Evolutionary conservation across 2,888 invertebrate species (phyloP), one percentile per base, ranked within the genome.

Genomic region (Tipula lateralis): DNA sequence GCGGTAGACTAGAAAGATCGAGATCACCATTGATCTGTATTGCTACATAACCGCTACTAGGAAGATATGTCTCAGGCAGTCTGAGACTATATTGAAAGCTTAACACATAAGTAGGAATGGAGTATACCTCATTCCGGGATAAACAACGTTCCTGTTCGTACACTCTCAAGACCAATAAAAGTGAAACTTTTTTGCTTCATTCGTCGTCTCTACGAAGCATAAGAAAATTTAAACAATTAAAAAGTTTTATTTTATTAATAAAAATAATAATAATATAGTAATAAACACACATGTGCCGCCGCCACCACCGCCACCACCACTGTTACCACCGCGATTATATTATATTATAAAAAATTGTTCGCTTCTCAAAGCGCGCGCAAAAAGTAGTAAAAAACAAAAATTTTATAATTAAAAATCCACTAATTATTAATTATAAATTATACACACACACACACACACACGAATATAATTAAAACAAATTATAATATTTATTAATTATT

Each of bases 171-270:
- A 24, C 66, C 24, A 66, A 66, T 24, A 66, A 66, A 66, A 66
- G 44, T 66, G 66, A 24, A 24, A 66, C 24, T 66, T 24, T 66
- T 24, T 24, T 66, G n/a, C 24, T 66, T 24, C 66, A 66, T 66
- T 3, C 44, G 7, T 16, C 44, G 44, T 50, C 44, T 50, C 16
- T 19, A 50, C n/a, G 66, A 12, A 44, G 66, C 24, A 19, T 66
- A 66, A 66, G 24, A 66, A 66, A 66, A 24, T 66, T 66, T 24
- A 66, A 66, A 66, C 66, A 66, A 66, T 66, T 66, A 66, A 66
- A 66, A 66, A 66, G 66, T 66, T 66, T 2, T 66, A 6, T 50
- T 16, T 16, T 50, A 16, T 50, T 12, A 39, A 12, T 12, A 39
- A 39, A 2, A 39, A 39, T 12, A 9, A 13, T 2, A 44, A 44